Base-by-base conservation (phyloP, 2,113 vertebrate species). In the Hystrix brachyura region DNA sequence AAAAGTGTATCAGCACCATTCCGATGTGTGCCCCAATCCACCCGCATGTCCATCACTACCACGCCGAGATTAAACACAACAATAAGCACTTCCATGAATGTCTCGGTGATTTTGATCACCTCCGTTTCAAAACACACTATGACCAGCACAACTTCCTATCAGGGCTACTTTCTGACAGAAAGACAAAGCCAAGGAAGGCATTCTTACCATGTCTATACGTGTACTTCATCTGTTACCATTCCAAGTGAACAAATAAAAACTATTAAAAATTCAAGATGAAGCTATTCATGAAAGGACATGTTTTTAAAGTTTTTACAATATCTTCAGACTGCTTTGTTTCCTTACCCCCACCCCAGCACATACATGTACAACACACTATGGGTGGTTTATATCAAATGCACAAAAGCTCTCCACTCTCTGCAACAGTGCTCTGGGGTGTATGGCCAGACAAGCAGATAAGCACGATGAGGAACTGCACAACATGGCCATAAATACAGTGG, bases 41-140 rank as follows among this genome's bases (percentile, higher is more conserved):
- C 64, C 32, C 94, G 55, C 53, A 82, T 60, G 48, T 34, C 25
- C 7, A 74, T 83, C 67, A 55, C 71, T 38, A 69, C 14, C 23
- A 59, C 0, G 10, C n/a, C 94, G 46, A 97, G 38, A 91, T 79
- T 51, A 95, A 83, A 29, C 29, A 46, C 86, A 69, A 34, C 32
- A 80, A 93, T 62, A 83, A 93, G 86, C 43, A 80, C 29, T 51
- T 43, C n/a, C 78, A 14, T 48, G 79, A 82, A 84, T 74, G 10
- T 32, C 53, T 51, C 67, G 21, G 46, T 48, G 55, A 90, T 95
- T 88, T 83, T 91, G 46, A 88, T 76, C 13, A 94, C 10, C 2
- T 96, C 87, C 87, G 78, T 80, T 92, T 90, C 57, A 86, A 92
- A 97, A 86, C 71, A 65, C 55, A 94, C 76, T 93, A 57, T 67